Evolutionary conservation across 2,888 invertebrate genomes (phyloP).

Genomic region (Drosophila crucigera): DNA sequence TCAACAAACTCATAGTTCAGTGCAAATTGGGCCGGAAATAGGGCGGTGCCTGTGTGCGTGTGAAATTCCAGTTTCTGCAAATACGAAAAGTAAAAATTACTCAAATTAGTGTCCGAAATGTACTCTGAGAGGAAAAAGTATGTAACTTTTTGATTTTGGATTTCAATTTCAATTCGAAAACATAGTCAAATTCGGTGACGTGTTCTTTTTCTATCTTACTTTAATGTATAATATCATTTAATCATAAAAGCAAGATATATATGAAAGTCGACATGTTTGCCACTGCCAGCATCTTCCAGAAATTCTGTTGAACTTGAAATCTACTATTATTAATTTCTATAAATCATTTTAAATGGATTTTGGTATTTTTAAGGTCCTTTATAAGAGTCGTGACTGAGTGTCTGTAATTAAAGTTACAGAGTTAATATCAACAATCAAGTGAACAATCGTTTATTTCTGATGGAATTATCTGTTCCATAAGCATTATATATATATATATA

Average conservation of each 20-base stretch:
- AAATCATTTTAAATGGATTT: not conserved
- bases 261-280: not conserved
- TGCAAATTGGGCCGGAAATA: slow-evolving; percentile 91
- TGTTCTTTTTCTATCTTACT: not conserved
- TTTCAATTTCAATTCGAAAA: not conserved
- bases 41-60: slow-evolving; percentile 90
- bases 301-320: not conserved
- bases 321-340: not conserved
- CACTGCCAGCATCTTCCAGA: not conserved
- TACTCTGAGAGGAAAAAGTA: slow-evolving; percentile 25
- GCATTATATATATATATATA: too few species aligned
- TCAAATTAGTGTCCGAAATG: not conserved
- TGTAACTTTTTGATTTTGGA: not conserved
- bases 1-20: slow-evolving; percentile 94
- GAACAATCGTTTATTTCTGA: too few species aligned
- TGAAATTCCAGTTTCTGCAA: slow-evolving; percentile 87
- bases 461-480: too few species aligned
- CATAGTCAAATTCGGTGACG: not conserved
- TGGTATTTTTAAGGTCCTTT: too few species aligned
- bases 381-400: too few species aligned
- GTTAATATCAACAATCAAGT: too few species aligned
- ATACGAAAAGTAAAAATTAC: slow-evolving; percentile 14
- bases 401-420: too few species aligned
- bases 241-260: not conserved
- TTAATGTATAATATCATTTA: not conserved